Base-by-base conservation (phyloP, 2,113 vertebrate species). In the Rhombomys opimus region DNA sequence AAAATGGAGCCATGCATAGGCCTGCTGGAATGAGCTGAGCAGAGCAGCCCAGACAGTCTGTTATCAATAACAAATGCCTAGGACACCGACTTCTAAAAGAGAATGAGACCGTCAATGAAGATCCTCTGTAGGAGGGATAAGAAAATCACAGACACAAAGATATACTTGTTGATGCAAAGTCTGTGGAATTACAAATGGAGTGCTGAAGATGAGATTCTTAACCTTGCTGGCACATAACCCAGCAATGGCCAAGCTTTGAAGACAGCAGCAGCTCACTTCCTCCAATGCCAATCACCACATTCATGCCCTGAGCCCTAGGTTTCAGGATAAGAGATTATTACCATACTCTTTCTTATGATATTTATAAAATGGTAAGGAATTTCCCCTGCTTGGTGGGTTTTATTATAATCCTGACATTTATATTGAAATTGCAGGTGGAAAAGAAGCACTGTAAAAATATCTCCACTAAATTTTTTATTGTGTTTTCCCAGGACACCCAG, bases 391-490 rank as follows among this genome's bases (percentile, higher is more conserved):
- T 54, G 6, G 68, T 59, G 20, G 68, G 30, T 93, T 90, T 90
- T 96, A 89, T 93, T 96, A 75, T 91, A 82, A 95, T 63, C 50
- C 25, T 59, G 94, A 91, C 38, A 89, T 87, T 70, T 61, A 57
- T 75, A 35, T 30, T 93, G 38, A 93, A 94, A 95, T 94, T 86
- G 84, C 1, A 93, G 77, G n/a, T 94, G 75, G 20, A 89, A 93
- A 87, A 94, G 30, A 81, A 95, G 14, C 7, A 72, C 82, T 89
- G 91, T 91, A 73, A 91, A 78, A 78, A 35, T 30, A 27, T 92
- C 92, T 95, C 38, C 50, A 92, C 41, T 88, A 89, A 70, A 67
- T 73, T 82, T 41, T 78, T 86, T 30, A 75, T 35, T 91, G 65
- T 65, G 70, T 75, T 81, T 89, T 90, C 87, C 77, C 30, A 84